Conservation (phyloP, 2,888 invertebrate species). For the Chalcosyrphus nemorum region DNA sequence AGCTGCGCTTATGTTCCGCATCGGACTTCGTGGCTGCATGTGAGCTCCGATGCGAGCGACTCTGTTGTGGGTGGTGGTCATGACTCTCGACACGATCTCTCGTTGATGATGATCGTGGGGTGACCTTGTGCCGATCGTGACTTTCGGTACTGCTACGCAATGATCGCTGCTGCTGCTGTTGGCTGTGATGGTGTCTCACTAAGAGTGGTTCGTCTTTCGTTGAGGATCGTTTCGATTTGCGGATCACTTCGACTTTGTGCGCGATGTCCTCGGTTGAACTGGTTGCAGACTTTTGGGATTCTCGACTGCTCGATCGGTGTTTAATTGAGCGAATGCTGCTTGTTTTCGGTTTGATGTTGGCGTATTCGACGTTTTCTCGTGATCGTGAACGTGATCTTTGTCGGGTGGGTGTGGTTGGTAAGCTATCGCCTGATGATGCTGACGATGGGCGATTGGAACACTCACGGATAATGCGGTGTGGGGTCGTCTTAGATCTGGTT, state of each 20-base stretch:
- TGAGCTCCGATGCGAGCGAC: slow-evolving; percentile 59
- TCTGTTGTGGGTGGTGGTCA: slow-evolving; percentile 53
- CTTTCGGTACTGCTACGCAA: slow-evolving; percentile 67
- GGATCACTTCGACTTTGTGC: slow-evolving; percentile 42
- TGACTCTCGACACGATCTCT: slow-evolving; percentile 70
- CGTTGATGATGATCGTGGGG: slow-evolving; percentile 74
- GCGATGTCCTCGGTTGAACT: slow-evolving; percentile 63
- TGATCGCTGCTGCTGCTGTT: slow-evolving; percentile 58
- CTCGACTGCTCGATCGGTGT: slow-evolving; percentile 76
- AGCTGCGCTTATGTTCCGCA: slow-evolving; percentile 60
- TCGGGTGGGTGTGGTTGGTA: slow-evolving; percentile 76
- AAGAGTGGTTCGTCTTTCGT: slow-evolving; percentile 68
- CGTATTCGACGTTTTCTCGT: slow-evolving; percentile 73
- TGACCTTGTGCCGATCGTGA: slow-evolving; percentile 69
- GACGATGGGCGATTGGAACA: slow-evolving; percentile 78
- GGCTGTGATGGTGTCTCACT: slow-evolving; percentile 42
- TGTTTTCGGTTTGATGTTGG: slow-evolving; percentile 67
- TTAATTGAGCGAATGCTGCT: slow-evolving; percentile 75
- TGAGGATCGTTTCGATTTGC: slow-evolving; percentile 67
- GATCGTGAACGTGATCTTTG: slow-evolving; percentile 76
- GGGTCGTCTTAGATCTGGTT: slow-evolving; percentile 77
- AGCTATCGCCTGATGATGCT: slow-evolving; percentile 79
- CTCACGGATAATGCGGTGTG: slow-evolving; percentile 70
- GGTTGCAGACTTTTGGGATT: slow-evolving; percentile 61
- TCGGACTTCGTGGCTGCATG: slow-evolving; percentile 58